Percentiles rank a stretch among this genome's conserved stretches.
phyloP scores from a whole-genome alignment of 2,113 vertebrate genomes.

The Ptychochromis oligacanthus region DNA sequence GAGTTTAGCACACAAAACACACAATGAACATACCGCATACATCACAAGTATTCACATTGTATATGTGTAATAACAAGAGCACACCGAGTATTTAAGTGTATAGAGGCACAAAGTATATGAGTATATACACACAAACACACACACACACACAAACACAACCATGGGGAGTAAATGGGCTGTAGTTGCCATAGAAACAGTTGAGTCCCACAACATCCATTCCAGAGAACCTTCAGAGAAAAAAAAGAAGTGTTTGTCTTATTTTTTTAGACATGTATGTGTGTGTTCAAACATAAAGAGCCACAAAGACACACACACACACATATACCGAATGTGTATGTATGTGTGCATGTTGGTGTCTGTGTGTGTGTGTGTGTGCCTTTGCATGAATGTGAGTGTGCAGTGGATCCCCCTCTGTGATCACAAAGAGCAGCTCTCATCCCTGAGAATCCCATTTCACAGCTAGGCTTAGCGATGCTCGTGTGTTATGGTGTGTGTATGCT shows the following conservation, averaged over 20 bases:
- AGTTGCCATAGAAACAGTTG: constrained; percentile 80
- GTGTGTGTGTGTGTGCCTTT: constrained; percentile 19
- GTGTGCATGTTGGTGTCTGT: not conserved
- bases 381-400: constrained; percentile 30
- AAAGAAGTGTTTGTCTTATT: constrained; percentile 75
- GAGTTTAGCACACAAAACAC: not conserved
- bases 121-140: not conserved
- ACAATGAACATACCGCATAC: not conserved
- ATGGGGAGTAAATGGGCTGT: constrained; percentile 71
- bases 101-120: not conserved
- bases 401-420: constrained; percentile 72
- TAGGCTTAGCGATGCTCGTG: constrained; percentile 54
- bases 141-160: constrained; percentile 9
- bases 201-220: constrained; percentile 74
- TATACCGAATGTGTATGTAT: constrained; percentile 15
- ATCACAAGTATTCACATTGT: not conserved
- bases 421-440: constrained; percentile 75
- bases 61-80: not conserved
- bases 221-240: constrained; percentile 69
- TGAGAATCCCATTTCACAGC: constrained; percentile 70
- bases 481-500: constrained; percentile 35
- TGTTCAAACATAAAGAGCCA: constrained; percentile 29
- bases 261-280: constrained; percentile 56
- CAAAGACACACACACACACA: constrained; percentile 8
- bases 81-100: not conserved